Evolutionary conservation across 2,113 vertebrate species (phyloP).

Genomic region (Dromas ardeola): DNA sequence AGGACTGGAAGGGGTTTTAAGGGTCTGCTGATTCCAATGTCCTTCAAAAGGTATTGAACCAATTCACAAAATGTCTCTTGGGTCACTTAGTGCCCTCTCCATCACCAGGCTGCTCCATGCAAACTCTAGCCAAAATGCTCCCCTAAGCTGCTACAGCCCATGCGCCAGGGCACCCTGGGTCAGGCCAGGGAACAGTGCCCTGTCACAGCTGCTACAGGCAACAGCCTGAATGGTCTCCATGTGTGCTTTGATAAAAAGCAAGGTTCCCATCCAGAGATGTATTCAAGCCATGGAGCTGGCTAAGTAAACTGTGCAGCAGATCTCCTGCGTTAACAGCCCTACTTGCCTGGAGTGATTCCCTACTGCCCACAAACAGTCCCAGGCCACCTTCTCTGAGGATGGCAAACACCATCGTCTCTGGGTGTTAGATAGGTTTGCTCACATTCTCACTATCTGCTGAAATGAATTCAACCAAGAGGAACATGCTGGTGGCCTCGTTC

Average conservation of each 20-base stretch:
- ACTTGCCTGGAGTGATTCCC: background rate
- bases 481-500: background rate
- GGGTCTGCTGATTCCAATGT: background rate
- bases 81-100: background rate
- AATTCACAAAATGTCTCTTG: background rate
- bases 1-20: background rate
- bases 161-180: accelerated
- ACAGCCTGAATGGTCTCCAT: accelerated
- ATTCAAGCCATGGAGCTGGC: background rate
- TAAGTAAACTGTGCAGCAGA: background rate
- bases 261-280: background rate
- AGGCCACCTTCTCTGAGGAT: background rate
- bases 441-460: background rate
- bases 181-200: background rate
- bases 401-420: background rate
- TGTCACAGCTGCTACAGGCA: background rate
- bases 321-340: background rate
- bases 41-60: background rate
- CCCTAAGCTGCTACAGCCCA: background rate
- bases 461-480: background rate
- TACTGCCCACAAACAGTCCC: background rate
- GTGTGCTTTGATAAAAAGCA: background rate
- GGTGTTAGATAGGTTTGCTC: background rate
- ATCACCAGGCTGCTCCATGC: background rate
- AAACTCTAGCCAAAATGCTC: background rate